Evolutionary conservation across 2,888 invertebrate genomes (phyloP).

Genomic region (Pseudococcus jackbeardsleyi): DNA sequence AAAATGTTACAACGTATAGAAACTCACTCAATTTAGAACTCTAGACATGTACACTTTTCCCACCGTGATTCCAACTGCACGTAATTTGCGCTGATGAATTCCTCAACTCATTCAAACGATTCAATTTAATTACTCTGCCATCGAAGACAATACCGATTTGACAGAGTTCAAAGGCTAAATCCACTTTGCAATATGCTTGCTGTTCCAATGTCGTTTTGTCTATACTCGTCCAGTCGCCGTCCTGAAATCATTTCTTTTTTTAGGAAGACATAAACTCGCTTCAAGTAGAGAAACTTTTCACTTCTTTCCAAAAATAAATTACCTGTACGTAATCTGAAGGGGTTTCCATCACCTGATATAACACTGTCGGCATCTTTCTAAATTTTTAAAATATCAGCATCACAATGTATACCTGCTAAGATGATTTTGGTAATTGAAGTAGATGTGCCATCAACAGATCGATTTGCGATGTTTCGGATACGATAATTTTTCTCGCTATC

Average conservation of each 20-base stretch:
- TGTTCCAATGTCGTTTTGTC: conserved; percentile 70
- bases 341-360: conserved; percentile 52
- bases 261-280: not conserved
- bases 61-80: conserved; percentile 79
- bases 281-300: not conserved
- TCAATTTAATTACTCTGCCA: conserved; percentile 90
- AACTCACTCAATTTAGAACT: conserved; percentile 69
- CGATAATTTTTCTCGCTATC: conserved; percentile 79
- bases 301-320: not conserved
- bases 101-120: conserved; percentile 81
- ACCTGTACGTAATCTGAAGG: conserved; percentile 71
- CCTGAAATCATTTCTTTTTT: conserved; percentile 67
- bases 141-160: conserved; percentile 86
- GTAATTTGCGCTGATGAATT: conserved; percentile 90
- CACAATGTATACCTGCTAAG: conserved; percentile 33
- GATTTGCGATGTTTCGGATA: conserved; percentile 75
- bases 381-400: conserved; percentile 1
- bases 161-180: conserved; percentile 78
- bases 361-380: conserved; percentile 55
- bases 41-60: conserved; percentile 68
- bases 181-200: conserved; percentile 78
- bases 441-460: conserved; percentile 61
- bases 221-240: conserved; percentile 67
- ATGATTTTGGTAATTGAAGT: conserved; percentile 44
- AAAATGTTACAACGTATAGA: not conserved